Evolutionary conservation across 2,113 vertebrate species (phyloP), one percentile per base, ranked within the genome.

Genomic region (Passer domesticus): DNA sequence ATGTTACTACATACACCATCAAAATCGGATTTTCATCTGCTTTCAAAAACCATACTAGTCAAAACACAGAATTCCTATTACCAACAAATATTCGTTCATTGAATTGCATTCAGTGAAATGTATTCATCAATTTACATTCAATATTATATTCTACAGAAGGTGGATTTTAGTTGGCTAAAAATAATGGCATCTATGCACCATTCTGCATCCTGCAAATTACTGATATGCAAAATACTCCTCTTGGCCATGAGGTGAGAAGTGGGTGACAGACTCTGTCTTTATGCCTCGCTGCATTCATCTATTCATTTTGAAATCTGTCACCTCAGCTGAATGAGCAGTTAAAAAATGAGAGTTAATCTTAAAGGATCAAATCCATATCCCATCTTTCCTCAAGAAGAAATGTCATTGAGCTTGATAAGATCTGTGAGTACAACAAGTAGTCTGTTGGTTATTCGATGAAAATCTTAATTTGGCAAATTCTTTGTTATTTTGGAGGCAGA

Each of bases 221-320:
- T 86, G 72, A 83, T 96, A 92, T 33, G 66, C 80, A 90, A 93
- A 96, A 53, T 75, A 81, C 4, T 56, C 58, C 35, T 91, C 64
- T 75, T 74, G 83, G 64, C 85, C 56, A 25, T 78, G 90, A 90
- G 85, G 90, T 93, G 88, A 89, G 63, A 93, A 92, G 44, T 75
- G 37, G 52, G 68, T 92, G 90, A 92, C 60, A 95, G 82, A 81
- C 69, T 85, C 85, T 60, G 31, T 88, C 72, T 86, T 90, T 84
- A 64, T 89, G 79, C 73, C 44, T 67, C 10, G 2, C 60, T 87
- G 64, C 76, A 90, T 68, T 95, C 55, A 41, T 85, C 59, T 88
- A 14, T 86, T 94, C 23, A 31, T 85, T 94, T 91, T 91, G 50
- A 89, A 92, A 88, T 92, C 89, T 84, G 56, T 88, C 76, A 86